These are phyloP conservation scores for Dexiosoma caninum DNA, from an alignment of 2,888 invertebrate genomes.

Conservation along the genomic window DNA sequence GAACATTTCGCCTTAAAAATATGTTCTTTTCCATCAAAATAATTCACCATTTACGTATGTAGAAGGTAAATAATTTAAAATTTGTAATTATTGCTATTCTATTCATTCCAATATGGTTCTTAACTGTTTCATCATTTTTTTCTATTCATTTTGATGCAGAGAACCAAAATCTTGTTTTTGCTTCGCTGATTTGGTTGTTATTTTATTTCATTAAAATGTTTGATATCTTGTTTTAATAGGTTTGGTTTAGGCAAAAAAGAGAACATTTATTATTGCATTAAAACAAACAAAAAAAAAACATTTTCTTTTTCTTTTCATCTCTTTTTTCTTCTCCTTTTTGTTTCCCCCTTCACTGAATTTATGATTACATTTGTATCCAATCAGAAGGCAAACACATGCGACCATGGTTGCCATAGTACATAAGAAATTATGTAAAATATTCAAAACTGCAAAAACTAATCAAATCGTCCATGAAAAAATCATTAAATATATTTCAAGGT, in stretches of 20 bases:
- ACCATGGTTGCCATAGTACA: too few relatives aligned
- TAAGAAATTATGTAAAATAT: too few relatives aligned
- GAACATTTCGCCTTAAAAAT: too few relatives aligned
- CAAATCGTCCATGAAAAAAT: too few relatives aligned
- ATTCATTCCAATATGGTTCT: too few relatives aligned
- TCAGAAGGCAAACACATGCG: not conserved
- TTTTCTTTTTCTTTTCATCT: slow-evolving; percentile 28
- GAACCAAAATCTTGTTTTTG: slow-evolving; percentile 28
- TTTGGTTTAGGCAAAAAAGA: slow-evolving; percentile 44
- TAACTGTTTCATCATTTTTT: not conserved
- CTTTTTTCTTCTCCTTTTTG: slow-evolving; percentile 34
- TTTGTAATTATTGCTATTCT: too few relatives aligned
- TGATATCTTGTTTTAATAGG: slow-evolving; percentile 51
- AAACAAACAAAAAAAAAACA: slow-evolving; percentile 5
- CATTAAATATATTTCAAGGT: too few relatives aligned
- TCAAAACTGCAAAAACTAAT: not conserved
- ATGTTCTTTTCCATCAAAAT: too few relatives aligned
- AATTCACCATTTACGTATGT: too few relatives aligned
- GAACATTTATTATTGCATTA: slow-evolving; percentile 20
- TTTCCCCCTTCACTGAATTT: not conserved
- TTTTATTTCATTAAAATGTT: slow-evolving; percentile 2
- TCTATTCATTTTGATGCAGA: slow-evolving; percentile 9
- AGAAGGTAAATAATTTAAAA: too few relatives aligned
- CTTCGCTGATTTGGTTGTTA: slow-evolving; percentile 13
- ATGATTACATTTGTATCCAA: not conserved